phyloP scores from a whole-genome alignment of 2,797 vertebrate genomes.

The Acipenser oxyrinchus region DNA sequence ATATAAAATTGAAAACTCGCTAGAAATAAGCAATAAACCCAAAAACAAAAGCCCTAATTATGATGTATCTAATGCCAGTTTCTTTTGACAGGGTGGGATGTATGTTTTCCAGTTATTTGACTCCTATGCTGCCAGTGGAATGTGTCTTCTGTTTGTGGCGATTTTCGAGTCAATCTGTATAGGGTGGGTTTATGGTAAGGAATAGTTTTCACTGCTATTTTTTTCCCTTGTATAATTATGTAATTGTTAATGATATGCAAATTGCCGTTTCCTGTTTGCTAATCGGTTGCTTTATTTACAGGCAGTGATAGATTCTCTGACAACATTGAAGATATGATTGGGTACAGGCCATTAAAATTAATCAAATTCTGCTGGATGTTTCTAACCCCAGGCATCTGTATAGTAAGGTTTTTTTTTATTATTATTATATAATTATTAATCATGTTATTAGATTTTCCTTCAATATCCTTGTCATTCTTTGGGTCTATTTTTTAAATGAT shows the following conservation, averaged over 20 bases:
- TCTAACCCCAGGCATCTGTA: slow-evolving; percentile 92
- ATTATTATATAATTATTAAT: neutral
- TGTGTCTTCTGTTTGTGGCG: slow-evolving; percentile 97
- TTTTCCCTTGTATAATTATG: neutral
- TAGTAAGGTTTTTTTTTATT: slow-evolving; percentile 65
- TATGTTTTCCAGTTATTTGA: slow-evolving; percentile 97
- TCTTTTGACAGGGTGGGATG: slow-evolving; percentile 82
- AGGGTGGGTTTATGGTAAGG: slow-evolving; percentile 94
- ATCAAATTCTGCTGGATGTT: slow-evolving; percentile 99
- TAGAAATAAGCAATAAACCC: too few relatives aligned
- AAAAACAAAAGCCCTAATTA: too few relatives aligned
- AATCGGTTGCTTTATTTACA: slow-evolving; percentile 41
- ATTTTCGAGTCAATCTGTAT: slow-evolving; percentile 97
- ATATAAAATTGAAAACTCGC: too few relatives aligned
- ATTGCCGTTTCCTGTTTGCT: neutral
- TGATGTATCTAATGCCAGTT: slow-evolving; percentile 12
- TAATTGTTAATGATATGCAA: neutral
- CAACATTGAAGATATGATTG: slow-evolving; percentile 98
- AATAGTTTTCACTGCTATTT: slow-evolving; percentile 24
- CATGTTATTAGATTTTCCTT: neutral
- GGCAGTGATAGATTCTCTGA: slow-evolving; percentile 90
- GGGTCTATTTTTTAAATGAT: neutral
- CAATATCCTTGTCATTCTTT: neutral
- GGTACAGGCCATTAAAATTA: slow-evolving; percentile 82
- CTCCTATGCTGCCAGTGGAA: slow-evolving; percentile 90